Evolutionary conservation across 1,140 invertebrate genomes (phyloP).

Genomic region (Drosophila aff.): DNA sequence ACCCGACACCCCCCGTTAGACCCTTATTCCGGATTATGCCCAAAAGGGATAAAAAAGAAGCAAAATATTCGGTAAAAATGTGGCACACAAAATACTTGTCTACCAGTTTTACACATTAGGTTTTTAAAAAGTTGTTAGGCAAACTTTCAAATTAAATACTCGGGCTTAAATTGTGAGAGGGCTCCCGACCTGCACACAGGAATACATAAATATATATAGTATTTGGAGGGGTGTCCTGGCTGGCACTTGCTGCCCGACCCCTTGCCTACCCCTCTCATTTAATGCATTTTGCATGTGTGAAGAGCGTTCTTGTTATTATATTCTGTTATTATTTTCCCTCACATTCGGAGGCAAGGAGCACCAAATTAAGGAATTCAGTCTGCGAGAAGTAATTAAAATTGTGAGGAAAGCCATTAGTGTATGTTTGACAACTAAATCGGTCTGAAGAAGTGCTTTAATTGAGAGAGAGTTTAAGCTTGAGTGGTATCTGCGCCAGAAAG

Average conservation of each 20-base stretch:
- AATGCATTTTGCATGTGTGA: slow-evolving; percentile 64
- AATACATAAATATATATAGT: not conserved
- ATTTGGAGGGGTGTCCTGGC: slow-evolving; percentile 29
- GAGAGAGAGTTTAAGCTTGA: slow-evolving; percentile 8
- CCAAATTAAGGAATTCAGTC: slow-evolving; percentile 58
- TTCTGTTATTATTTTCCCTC: slow-evolving; percentile 21
- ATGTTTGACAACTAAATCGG: slow-evolving; percentile 27
- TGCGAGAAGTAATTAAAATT: slow-evolving; percentile 48
- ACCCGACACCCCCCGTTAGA: not conserved
- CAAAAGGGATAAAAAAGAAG: not conserved
- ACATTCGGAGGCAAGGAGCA: slow-evolving; percentile 30
- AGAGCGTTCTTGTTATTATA: slow-evolving; percentile 21
- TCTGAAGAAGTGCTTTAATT: slow-evolving; percentile 31
- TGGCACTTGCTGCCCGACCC: slow-evolving; percentile 24
- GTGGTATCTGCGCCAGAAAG: slow-evolving; percentile 9
- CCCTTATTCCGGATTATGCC: slow-evolving; percentile 6
- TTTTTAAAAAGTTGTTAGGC: slow-evolving; percentile 75
- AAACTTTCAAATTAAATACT: slow-evolving; percentile 76
- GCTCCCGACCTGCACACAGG: slow-evolving; percentile 23
- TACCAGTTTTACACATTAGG: slow-evolving; percentile 49
- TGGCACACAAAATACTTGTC: slow-evolving; percentile 55
- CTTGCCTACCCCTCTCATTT: slow-evolving; percentile 33
- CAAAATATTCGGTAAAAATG: slow-evolving; percentile 46
- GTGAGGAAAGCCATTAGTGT: slow-evolving; percentile 30
- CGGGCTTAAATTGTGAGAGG: slow-evolving; percentile 63